A percentile compares a stretch with the other conserved stretches of the same genome.
Conservation (phyloP, 2,113 vertebrate genomes). For the Salvator merianae region DNA sequence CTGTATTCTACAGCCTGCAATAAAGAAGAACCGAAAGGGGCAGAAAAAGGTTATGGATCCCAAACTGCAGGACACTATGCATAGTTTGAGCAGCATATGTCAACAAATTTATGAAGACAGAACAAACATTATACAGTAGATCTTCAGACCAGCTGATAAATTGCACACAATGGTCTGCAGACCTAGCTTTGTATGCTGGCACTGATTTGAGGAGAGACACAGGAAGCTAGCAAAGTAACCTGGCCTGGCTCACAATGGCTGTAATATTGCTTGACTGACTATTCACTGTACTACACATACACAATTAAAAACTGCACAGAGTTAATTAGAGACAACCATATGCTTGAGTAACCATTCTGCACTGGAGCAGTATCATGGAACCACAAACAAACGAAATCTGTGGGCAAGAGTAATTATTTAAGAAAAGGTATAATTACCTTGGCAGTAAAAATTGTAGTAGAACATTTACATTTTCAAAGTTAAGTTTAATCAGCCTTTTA, state of each 20-base stretch:
- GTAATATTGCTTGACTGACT: neutral
- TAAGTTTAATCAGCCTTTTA: neutral
- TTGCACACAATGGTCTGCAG: neutral
- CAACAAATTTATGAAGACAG: neutral
- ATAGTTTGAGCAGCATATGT: neutral
- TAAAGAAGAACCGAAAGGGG: neutral
- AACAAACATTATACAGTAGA: neutral
- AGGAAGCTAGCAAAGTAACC: neutral
- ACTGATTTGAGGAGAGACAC: neutral
- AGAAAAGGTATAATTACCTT: constrained; percentile 19
- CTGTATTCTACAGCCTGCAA: neutral
- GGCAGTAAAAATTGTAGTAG: neutral
- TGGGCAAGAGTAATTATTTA: constrained; percentile 16
- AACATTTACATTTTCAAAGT: neutral
- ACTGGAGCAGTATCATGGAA: neutral
- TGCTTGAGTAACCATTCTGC: neutral
- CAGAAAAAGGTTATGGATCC: neutral
- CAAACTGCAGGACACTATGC: neutral
- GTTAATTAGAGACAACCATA: neutral
- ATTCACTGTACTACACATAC: neutral
- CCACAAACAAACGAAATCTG: constrained; percentile 5
- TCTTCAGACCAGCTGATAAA: neutral
- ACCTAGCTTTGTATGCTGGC: neutral
- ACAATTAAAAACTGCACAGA: neutral
- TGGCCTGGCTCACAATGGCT: neutral